Base-by-base conservation (phyloP, 64 coral and sea anemone genomes). In the Montipora efflorescens region DNA sequence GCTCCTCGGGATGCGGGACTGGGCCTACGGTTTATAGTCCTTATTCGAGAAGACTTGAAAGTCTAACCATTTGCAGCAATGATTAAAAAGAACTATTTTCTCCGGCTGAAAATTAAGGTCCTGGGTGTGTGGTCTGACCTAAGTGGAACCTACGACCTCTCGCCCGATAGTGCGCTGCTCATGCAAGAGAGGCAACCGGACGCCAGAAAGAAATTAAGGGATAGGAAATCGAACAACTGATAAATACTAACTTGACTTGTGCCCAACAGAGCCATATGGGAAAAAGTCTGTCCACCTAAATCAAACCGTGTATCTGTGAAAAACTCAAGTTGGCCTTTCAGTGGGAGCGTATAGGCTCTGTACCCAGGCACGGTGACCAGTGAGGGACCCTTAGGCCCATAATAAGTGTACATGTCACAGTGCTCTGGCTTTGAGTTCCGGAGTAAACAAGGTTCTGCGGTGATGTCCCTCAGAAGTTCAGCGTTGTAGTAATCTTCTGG, bases 401-500 rank as follows among this genome's bases (percentile, higher is more conserved):
- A 93, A 75, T 93, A 93, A 11, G 52, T 88, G 74, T 80, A 81
- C 92, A 93, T 93, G 52, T 46, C 52, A 48, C 92, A 93, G 68
- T 72, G 4, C 48, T 93, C 78, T 7, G 85, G 49, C 15, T 62
- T 88, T 0, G 61, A 88, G 43, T 48, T 79, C 44, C 64, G 46
- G 10, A 81, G 72, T 43, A 64, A 47, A 81, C 92, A 93, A 10
- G 92, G 92, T 48, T 78, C 62, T 14, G 76, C 5, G 19, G 57
- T 11, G 4, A 67, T 47, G 45, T 88, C 59, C 18, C 73, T 48
- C 11, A 93, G 84, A 67, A 88, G 22, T 47, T 75, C 77, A 0
- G 83, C 92, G 2, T 73, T 88, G 92, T 93, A 93, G 25, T 93
- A 93, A 64, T 79, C 76, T 48, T 93, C 75, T 57, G 92, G 92